Percentiles rank a stretch among this genome's conserved stretches.
phyloP scores from a whole-genome alignment of 2,113 vertebrate genomes.

The Hippoglossus stenolepis region DNA sequence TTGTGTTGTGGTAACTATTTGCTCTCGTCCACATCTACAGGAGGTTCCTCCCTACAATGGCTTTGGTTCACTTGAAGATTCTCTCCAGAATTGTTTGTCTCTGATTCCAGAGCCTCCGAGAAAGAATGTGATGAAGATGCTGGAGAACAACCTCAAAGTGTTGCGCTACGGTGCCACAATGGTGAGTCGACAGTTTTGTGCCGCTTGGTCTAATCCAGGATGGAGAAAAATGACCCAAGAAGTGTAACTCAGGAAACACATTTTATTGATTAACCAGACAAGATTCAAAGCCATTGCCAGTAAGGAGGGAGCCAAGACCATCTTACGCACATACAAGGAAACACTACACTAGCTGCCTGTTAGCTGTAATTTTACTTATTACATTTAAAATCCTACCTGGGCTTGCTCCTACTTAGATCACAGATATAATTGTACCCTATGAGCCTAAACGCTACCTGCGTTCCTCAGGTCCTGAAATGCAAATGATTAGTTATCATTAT shows the following conservation, averaged over 20 bases:
- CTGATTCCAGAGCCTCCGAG: conserved; percentile 88
- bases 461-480: no score
- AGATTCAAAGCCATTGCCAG: neutral
- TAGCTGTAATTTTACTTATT: no score
- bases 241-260: no score
- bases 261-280: neutral
- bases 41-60: conserved; percentile 93
- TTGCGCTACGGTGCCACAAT: conserved; percentile 86
- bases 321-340: no score
- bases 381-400: no score
- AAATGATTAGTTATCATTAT: no score
- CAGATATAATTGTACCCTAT: no score
- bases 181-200: conserved; percentile 80
- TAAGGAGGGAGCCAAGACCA: no score
- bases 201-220: neutral
- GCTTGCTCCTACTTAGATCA: no score
- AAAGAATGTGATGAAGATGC: conserved; percentile 88
- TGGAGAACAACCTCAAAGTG: conserved; percentile 88
- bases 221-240: no score
- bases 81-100: conserved; percentile 91
- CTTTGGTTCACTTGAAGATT: conserved; percentile 91
- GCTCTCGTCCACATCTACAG: conserved; percentile 66
- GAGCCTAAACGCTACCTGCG: no score
- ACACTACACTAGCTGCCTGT: no score
- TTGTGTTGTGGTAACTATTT: neutral